Base-by-base conservation (phyloP, 2,113 vertebrate genomes). In the Halichoerus grypus region DNA sequence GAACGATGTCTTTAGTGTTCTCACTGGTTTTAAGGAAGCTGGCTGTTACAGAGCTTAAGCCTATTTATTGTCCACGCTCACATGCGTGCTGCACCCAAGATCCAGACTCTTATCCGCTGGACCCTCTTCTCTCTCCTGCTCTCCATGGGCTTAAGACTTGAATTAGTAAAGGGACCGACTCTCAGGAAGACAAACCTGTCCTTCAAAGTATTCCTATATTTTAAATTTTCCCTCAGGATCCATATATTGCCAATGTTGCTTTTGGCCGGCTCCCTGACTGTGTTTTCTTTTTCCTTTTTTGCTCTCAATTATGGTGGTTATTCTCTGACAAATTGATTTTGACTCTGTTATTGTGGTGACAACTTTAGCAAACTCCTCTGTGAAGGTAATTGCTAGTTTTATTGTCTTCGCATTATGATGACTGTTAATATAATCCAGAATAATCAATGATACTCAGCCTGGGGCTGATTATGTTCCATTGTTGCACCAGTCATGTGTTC, bases 381-480 rank as follows among this genome's bases (percentile, higher is more conserved):
- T 92, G 71, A 96, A 93, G 63, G 49, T 88, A 91, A 96, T 95
- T 96, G 81, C 88, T 95, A 76, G 69, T 67, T 91, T 94, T 88
- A 88, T 96, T 95, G 89, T 96, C 65, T 87, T 72, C 74, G 26
- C 15, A 8, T 96, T 94, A 77, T 39, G 74, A 83, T 63, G 59
- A 85, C 53, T 94, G 22, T 88, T 96, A 84, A 76, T 83, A 42
- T 74, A 96, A 97, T 67, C 53, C 31, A 81, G 39, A 94, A 85
- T 92, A 94, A 92, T 95, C 84, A 31, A 39, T 94, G 89, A 69
- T 90, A 55, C 49, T 95, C 33, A 51, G 85, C 82, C 83, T 71
- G 81, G 26, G 77, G 81, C 74, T 93, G 89, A 93, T 95, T 71
- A 82, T 39, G 79, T 94, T 51, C 71, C 67, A 39, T 88, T 71